Percentiles rank a stretch among this genome's conserved stretches.
Conservation (phyloP, 2,113 vertebrate species). For the Herpailurus yagouaroundi region DNA sequence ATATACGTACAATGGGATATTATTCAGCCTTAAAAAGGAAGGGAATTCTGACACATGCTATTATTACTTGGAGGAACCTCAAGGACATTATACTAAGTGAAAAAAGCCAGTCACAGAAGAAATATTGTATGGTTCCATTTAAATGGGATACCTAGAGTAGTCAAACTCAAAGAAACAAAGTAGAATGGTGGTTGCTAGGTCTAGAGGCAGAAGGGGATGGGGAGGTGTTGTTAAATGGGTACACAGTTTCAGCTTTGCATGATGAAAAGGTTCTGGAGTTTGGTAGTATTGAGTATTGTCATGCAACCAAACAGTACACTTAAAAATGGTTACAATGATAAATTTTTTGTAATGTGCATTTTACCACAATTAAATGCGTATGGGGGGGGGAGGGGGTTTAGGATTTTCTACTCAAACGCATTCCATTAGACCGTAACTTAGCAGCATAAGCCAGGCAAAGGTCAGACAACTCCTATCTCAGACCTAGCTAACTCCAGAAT, state of each 20-base stretch:
- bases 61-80: neutral
- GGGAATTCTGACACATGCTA: neutral
- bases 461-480: neutral
- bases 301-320: neutral
- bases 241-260: neutral
- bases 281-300: neutral
- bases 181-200: neutral
- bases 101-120: neutral
- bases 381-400: neutral
- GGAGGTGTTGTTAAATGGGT: neutral
- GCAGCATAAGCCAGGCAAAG: neutral
- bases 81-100: neutral
- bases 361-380: neutral
- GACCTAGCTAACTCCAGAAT: neutral
- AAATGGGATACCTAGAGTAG: neutral
- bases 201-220: neutral
- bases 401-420: neutral
- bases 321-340: neutral
- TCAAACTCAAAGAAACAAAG: neutral
- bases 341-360: neutral
- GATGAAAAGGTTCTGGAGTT: neutral
- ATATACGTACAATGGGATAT: neutral
- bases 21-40: neutral
- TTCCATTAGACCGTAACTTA: neutral
- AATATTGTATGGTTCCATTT: neutral